Evolutionary conservation across 1,140 invertebrate species (phyloP), one percentile per base, ranked within the genome.

Genomic region (Drosophila nikananu): DNA sequence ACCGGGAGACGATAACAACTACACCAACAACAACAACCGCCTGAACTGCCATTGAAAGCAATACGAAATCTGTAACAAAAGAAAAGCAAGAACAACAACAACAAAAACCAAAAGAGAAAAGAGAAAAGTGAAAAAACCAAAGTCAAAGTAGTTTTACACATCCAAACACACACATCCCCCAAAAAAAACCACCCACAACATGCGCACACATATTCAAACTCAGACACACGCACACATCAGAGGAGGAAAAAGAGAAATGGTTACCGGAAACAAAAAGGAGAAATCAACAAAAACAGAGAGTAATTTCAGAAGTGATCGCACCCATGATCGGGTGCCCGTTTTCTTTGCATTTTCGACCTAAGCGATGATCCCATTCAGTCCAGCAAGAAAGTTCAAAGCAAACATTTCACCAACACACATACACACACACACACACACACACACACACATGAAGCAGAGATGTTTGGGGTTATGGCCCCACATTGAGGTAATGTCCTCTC

Each of bases 11-110:
- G 10, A 76, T 49, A 37, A 17, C 46, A 48, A 49, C 15, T 7
- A 70, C 35, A 74, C 44, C 63, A 77, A 76, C 49, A 57, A 70
- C 30, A 78, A 79, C 59, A 83, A 86, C 71, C 80, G 84, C 67
- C 77, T 89, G 73, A 91, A 91, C 89, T 91, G 89, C 89, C 89
- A 91, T 87, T 75, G 79, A 80, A 91, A 89, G 79, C 82, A 86
- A 89, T 80, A 89, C 75, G 41, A 91, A 79, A 63, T 59, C 66
- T 51, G 57, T 68, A 77, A 52, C 27, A 80, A 77, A 78, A 67
- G 8, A 58, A 25, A 30, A 9, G 30, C 8, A 30, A 30, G 30
- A 27, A 48, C 4, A 65, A 64, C 5, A 63, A 64, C 39, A 70
- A 71, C 39, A 44, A 70, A 54, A 59, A 61, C 49, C 42, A 61